Conservation (phyloP, 92 coral and sea anemone genomes). For the Montipora capitata region DNA sequence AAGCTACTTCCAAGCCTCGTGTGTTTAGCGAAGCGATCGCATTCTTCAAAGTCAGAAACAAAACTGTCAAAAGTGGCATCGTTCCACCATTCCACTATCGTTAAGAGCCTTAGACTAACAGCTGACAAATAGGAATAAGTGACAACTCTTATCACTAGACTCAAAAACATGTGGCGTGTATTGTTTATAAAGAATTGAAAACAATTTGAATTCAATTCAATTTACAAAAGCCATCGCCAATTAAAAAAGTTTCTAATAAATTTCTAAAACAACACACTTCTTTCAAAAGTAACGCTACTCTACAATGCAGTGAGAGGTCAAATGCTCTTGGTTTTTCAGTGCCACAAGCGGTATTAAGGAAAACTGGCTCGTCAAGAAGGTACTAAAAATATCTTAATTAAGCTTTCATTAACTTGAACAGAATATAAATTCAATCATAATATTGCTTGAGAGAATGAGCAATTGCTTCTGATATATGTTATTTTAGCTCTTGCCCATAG, state of each 20-base stretch:
- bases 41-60: too few species aligned
- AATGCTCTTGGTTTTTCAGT: background rate
- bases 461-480: background rate
- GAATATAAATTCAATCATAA: background rate
- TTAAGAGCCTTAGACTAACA: background rate
- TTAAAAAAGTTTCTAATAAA: background rate
- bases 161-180: background rate
- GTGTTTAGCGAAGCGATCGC: too few species aligned
- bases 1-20: too few species aligned
- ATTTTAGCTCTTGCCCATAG: background rate
- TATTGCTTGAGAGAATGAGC: background rate
- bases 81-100: background rate
- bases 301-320: background rate
- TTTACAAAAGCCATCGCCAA: background rate
- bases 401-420: background rate
- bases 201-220: background rate
- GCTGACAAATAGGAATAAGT: background rate
- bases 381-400: conserved; percentile 23
- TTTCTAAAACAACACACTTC: background rate
- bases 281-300: background rate
- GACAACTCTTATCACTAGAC: background rate
- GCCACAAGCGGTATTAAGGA: background rate
- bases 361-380: conserved; percentile 2
- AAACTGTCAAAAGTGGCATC: background rate
- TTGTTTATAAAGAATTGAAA: background rate